Conservation (phyloP, 1,140 invertebrate genomes). For the Trichonephila clavata region DNA sequence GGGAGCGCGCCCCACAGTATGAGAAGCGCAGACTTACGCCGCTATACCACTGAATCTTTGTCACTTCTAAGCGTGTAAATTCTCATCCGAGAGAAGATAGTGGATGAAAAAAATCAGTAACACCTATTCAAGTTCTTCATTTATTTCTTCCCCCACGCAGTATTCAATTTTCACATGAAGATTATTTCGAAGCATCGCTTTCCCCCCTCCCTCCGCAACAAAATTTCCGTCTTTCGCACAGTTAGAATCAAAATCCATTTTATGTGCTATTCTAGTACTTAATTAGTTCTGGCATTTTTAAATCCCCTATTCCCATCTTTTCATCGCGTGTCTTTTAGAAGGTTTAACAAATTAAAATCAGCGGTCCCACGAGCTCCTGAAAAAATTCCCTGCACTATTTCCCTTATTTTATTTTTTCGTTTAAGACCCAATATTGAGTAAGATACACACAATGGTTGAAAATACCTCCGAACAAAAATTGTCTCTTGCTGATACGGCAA, state of each 20-base stretch:
- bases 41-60: no score
- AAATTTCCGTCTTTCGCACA: background rate
- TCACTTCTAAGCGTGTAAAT: no score
- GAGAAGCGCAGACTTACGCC: no score
- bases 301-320: background rate
- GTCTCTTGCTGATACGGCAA: background rate
- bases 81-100: no score
- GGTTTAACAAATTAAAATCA: background rate
- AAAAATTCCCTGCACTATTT: background rate
- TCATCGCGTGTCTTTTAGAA: background rate
- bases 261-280: background rate
- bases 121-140: no score
- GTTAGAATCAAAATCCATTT: background rate
- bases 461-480: constrained; percentile 10
- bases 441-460: background rate
- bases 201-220: no score
- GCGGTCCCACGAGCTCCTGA: background rate
- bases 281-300: constrained; percentile 14
- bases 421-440: background rate
- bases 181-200: no score
- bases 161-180: no score
- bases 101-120: no score
- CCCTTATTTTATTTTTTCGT: background rate
- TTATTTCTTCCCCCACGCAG: no score
- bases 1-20: no score